These are phyloP conservation scores for Chloroceryle inda DNA, from an alignment of 2,797 vertebrate genomes.

Conservation along the genomic window DNA sequence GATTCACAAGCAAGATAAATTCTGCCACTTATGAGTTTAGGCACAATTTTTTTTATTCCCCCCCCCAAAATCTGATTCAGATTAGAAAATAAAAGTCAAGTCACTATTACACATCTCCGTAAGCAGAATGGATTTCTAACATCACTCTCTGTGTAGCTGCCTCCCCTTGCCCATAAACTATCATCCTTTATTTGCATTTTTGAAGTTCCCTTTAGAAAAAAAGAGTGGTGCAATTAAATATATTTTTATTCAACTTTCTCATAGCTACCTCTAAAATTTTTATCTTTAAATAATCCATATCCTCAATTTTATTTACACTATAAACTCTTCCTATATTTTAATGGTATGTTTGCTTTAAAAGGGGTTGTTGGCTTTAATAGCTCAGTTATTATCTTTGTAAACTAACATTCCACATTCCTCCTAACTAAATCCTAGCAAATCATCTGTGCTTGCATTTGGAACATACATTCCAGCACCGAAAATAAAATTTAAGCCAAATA, in stretches of 20 bases:
- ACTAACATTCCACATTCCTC: constrained; percentile 80
- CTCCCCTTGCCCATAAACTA: constrained; percentile 29
- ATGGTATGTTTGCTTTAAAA: constrained; percentile 86
- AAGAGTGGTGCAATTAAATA: constrained; percentile 73
- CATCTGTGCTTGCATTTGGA: constrained; percentile 66
- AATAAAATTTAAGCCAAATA: constrained; percentile 81
- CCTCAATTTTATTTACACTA: constrained; percentile 83
- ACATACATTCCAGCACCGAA: constrained; percentile 75
- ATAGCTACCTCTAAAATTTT: constrained; percentile 78
- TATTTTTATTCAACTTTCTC: constrained; percentile 79
- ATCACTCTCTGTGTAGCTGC: constrained; percentile 52
- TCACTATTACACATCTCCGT: constrained; percentile 66
- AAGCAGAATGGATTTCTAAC: constrained; percentile 77
- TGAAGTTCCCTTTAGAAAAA: constrained; percentile 76
- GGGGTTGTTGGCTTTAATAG: constrained; percentile 85
- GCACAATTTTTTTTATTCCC: neutral
- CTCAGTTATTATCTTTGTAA: constrained; percentile 83
- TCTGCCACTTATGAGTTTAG: constrained; percentile 71
- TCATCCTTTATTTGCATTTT: constrained; percentile 73
- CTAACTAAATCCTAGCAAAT: constrained; percentile 78
- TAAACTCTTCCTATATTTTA: constrained; percentile 85
- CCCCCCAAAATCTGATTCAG: constrained; percentile 62
- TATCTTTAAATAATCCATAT: constrained; percentile 86
- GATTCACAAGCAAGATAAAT: constrained; percentile 74
- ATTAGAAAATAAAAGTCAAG: constrained; percentile 74